Evolutionary conservation across 2,797 vertebrate species (phyloP), one percentile per base, ranked within the genome.

Genomic region (Lepus townsendii): DNA sequence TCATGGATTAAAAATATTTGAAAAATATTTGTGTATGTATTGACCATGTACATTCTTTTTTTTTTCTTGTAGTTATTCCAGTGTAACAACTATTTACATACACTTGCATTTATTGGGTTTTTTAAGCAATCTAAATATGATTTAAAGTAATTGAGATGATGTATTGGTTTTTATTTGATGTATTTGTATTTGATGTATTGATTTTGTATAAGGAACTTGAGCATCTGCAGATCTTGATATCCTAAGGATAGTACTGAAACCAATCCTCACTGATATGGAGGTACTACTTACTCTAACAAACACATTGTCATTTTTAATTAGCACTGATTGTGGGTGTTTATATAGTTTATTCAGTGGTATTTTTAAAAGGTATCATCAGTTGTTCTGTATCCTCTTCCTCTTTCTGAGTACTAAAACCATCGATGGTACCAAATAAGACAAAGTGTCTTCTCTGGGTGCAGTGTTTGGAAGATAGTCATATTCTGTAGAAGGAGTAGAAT

Each of bases 221-320:
- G 12, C 17, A 42, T n/a, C 63, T 89, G 32, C 50, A 57, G 14
- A 52, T 54, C 54, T 54, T 52, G 16, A 4, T 77, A 24, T 60
- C 42, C 32, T 32, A 5, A 68, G 22, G 32, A 19, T 57, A 14
- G 5, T 65, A 69, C 52, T 83, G 30, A 76, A 76, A 76, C 22
- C 30, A 50, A 8, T 82, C 16, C 16, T 32, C 26, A 76, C 42
- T 16, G 5, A 83, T 83, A 88, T 8, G 50, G 60, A 68, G 52
- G n/a, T 35, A 32, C 7, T 22, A 72, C 47, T 93, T 82, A 88
- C 2, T 93, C 83, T 92, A 77, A 92, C 75, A 95, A 87, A 26
- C 77, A 72, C 22, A 73, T 82, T 76, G 69, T 78, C 50, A 4
- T 82, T 92, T 47, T 95, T 90, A 80, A 87, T 93, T 94, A 90